Base-by-base conservation (phyloP, 2,113 vertebrate species). In the Ondatra zibethicus region DNA sequence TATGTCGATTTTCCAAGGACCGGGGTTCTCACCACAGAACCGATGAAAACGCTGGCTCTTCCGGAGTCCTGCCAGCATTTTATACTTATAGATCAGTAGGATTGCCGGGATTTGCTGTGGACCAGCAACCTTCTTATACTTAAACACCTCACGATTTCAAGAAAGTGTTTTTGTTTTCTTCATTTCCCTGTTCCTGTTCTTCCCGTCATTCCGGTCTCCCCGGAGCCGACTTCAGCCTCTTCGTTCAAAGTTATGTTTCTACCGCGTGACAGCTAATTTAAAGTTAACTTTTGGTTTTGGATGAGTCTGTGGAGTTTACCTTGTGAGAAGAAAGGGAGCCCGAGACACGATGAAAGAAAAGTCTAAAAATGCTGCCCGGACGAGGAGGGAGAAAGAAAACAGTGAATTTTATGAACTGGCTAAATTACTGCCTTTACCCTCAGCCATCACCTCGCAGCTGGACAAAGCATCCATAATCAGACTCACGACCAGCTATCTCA, bases 381-480 rank as follows among this genome's bases (percentile, higher is more conserved):
- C 99, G 82, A 99, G 99, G 55, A 99, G 99, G 98, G 99, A 99
- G 96, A 99, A 99, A 97, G 99, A 99, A 97, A 99, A 99, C 97
- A 99, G 99, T 95, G 99, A 99, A 97, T 99, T 99, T 98, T 99
- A 99, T 88, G 99, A 99, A 98, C 99, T 99, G 98, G 99, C 99
- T 91, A 99, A 99, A 98, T 99, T 99, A 97, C 95, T 99, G 98
- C 99, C 99, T 96, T 97, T 99, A 96, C 99, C 99, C 93, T 99
- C 99, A 0, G 99, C 99, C 97, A 99, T 99, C 99, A 99, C 99
- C 95, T 99, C 99, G 33, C 99, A 99, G 98, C 99, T 99, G 98
- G 99, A 99, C 96, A 99, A 99, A 98, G 99, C 99, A 85, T 99
- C 99, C 94, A 99, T 99, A 98, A 99, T 99, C 98, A 98, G 99